Percentiles rank a stretch among this genome's conserved stretches.
Conservation (phyloP, 2,888 invertebrate genomes). For the Chymomyza procnemis region DNA sequence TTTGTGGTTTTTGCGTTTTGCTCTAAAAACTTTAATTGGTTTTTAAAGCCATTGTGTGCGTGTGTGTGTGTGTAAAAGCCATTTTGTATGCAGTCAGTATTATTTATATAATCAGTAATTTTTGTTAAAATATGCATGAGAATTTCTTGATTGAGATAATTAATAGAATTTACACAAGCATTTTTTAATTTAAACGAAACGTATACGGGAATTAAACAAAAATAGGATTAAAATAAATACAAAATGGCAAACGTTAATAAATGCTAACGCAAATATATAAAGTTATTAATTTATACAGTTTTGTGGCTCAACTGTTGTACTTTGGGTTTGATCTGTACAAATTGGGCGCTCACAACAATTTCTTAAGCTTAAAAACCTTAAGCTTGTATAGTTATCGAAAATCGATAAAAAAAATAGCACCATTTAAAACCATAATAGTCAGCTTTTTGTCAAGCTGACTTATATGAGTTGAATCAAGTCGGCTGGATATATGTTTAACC, state of each 20-base stretch:
- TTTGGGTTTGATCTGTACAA: no score
- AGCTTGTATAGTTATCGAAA: no score
- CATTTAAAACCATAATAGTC: no score
- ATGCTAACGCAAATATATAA: background rate
- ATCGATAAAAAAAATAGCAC: no score
- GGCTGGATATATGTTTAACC: no score
- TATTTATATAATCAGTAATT: constrained; percentile 11
- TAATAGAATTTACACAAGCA: constrained; percentile 48
- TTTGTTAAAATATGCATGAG: constrained; percentile 44
- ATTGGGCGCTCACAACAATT: no score
- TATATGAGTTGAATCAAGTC: no score
- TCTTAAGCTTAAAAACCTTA: no score
- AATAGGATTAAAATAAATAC: background rate
- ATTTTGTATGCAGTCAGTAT: background rate
- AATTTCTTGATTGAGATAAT: constrained; percentile 50
- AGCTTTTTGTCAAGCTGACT: no score
- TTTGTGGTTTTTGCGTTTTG: constrained; percentile 49
- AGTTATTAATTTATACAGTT: background rate
- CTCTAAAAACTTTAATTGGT: constrained; percentile 58
- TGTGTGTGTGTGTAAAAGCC: constrained; percentile 3
- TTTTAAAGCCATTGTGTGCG: constrained; percentile 47
- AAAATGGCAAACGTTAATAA: background rate
- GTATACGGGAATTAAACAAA: background rate
- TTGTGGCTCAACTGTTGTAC: background rate
- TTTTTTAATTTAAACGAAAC: constrained; percentile 16